Evolutionary conservation across 2,113 vertebrate species (phyloP), one percentile per base, ranked within the genome.

Genomic region (Ptyas mucosa): DNA sequence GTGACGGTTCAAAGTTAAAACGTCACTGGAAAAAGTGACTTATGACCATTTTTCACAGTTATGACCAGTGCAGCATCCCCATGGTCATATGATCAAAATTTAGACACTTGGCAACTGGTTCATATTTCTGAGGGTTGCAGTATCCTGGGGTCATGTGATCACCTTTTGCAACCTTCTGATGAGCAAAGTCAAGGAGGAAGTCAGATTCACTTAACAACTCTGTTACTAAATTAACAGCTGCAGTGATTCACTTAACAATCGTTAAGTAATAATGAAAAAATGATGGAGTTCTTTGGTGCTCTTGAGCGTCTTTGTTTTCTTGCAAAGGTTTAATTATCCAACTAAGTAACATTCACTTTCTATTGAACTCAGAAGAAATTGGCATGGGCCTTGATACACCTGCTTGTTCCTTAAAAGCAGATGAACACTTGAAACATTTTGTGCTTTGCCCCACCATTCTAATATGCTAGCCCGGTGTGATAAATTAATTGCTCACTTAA

Each of bases 401-500:
- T 92, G 91, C 9, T 94, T 88, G 9, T 94, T 94, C 94, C 95
- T 96, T 94, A 92, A 90, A 69, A 55, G 85, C 55, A 61, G 69
- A 90, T 91, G 34, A 91, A 24, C 88, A 46, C 90, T 94, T 94
- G 87, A 92, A 96, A 95, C 81, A 85, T 61, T 39, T 39, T 39
- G 46, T 64, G 95, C 85, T 94, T 64, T 93, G 55, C 55, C 89
- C 93, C 0, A 7, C 93, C 85, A 92, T 23, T 94, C 55, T 89
- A 93, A 29, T 89, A 75, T 3, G 95, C 81, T 96, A 95, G 95
- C 20, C 0, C 92, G 94, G 93, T 92, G 93, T 94, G 92, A 96
- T 93, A 95, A 87, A 90, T 90, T 90, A 96, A 95, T 90, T 96
- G 95, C 93, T 97, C 91, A 34, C 89, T 94, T 95, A 94, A 96